Conservation (phyloP, 2,888 invertebrate species). For the Ennomos quercinarius region DNA sequence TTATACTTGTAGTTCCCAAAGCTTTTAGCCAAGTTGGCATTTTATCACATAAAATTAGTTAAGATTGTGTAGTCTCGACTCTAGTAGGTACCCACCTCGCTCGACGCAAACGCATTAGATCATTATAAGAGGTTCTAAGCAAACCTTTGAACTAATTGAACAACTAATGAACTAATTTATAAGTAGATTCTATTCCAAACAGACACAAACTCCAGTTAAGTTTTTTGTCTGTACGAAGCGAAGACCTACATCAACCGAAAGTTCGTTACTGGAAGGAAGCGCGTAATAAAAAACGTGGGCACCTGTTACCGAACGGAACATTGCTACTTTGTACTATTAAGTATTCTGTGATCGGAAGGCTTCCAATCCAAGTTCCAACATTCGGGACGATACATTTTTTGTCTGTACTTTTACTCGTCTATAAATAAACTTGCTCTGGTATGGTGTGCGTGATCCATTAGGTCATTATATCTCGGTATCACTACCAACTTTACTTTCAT, state of each 20-base stretch:
- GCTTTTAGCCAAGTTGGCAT: too few relatives aligned
- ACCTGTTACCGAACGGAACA: slow-evolving; percentile 57
- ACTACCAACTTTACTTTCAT: slow-evolving; percentile 45
- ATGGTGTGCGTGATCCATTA: slow-evolving; percentile 56
- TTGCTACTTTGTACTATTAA: slow-evolving; percentile 29
- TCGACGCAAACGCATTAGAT: too few relatives aligned
- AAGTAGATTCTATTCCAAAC: not conserved
- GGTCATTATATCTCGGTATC: slow-evolving; percentile 44
- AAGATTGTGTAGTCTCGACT: too few relatives aligned
- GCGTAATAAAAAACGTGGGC: slow-evolving; percentile 59
- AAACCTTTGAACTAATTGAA: too few relatives aligned
- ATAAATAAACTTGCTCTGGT: slow-evolving; percentile 73
- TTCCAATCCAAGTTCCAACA: slow-evolving; percentile 50
- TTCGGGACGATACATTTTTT: slow-evolving; percentile 71
- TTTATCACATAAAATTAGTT: too few relatives aligned
- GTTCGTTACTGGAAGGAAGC: slow-evolving; percentile 48
- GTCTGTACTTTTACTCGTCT: slow-evolving; percentile 65
- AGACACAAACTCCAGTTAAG: slow-evolving; percentile 30
- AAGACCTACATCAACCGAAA: slow-evolving; percentile 72
- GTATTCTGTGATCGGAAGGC: slow-evolving; percentile 52
- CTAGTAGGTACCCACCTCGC: too few relatives aligned
- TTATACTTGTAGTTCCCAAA: too few relatives aligned
- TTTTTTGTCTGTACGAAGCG: slow-evolving; percentile 48
- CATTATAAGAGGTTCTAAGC: too few relatives aligned
- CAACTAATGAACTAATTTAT: not conserved